Base-by-base conservation (phyloP, 2,888 invertebrate species). In the Embidobia sp. region DNA sequence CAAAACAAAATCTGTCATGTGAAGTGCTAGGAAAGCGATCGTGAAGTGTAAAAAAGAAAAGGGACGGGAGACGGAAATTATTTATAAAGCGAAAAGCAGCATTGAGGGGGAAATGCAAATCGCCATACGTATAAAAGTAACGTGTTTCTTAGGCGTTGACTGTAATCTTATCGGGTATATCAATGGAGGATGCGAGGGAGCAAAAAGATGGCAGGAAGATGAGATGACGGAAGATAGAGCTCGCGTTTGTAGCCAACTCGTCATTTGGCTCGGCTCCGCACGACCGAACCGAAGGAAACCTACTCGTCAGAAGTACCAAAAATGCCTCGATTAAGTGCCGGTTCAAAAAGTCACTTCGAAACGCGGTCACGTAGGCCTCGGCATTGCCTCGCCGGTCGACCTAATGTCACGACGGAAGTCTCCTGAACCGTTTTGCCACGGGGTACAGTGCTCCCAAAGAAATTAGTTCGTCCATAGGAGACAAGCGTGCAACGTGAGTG, bases 361-460 rank as follows among this genome's bases (percentile, higher is more conserved):
- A 49, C 19, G 63, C 63, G 48, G 63, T 63, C 63, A 63, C 63
- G 63, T 63, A 63, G 49, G 63, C 49, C 37, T 37, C 63, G 63
- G 8, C 27, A 31, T 49, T 37, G 40, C 63, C 11, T 15, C 44
- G 13, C n/a, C 19, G 15, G 18, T 15, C 37, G 49, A 49, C 40
- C 48, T 61, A 48, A 48, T 48, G 48, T 61, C 61, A 61, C 49
- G 49, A 16, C 49, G 27, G 13, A 63, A 63, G 49, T 63, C 35
- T 48, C 33, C 3, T 29, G 18, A 13, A 33, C 35, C 22, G 15
- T 35, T 16, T 31, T 19, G 10, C 59, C 27, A 16, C 35, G 4
- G 11, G 13, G 27, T 8, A 35, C 35, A 46, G 19, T 13, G 22
- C 40, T 63, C 19, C 4, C 29, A 64, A 51, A 31, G 31, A 42